phyloP scores from a whole-genome alignment of 1,140 invertebrate species.

The Nixonia krombeini region DNA sequence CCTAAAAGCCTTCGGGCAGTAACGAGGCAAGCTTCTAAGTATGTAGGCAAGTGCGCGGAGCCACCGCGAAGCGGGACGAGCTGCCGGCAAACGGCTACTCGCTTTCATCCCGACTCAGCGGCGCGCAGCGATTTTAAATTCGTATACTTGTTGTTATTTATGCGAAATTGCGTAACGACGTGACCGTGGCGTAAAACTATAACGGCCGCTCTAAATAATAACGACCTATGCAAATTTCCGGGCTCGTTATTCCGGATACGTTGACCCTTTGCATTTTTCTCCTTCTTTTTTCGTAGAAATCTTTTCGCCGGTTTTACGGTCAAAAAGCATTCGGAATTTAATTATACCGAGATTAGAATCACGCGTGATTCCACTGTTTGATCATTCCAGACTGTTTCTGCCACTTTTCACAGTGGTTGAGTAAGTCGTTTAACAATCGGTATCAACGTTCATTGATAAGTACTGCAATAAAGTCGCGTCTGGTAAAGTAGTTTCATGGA shows the following conservation, averaged over 20 bases:
- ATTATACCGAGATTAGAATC: too few species aligned
- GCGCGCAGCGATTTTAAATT: not conserved
- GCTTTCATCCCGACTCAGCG: slow-evolving; percentile 4
- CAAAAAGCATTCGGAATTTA: too few species aligned
- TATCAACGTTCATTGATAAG: too few species aligned
- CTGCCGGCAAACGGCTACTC: not conserved
- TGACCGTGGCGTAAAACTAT: not conserved
- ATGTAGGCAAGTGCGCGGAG: not conserved
- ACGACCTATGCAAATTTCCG: not conserved
- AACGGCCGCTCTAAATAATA: not conserved
- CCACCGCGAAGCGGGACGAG: not conserved
- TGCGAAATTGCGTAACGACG: not conserved
- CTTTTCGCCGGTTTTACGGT: not conserved
- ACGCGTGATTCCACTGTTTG: too few species aligned
- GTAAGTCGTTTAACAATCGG: too few species aligned
- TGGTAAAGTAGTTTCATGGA: too few species aligned
- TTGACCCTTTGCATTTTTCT: not conserved
- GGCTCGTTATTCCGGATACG: not conserved
- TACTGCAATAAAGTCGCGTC: too few species aligned
- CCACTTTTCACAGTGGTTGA: too few species aligned
- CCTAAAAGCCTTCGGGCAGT: slow-evolving; percentile 43
- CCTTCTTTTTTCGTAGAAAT: too few species aligned
- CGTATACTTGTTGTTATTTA: slow-evolving; percentile 2
- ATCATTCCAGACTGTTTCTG: too few species aligned
- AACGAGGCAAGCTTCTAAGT: slow-evolving; percentile 32